A percentile compares a stretch with the other conserved stretches of the same genome.
Evolutionary conservation across 2,113 vertebrate species (phyloP).

Genomic region (Tupaia chinensis): DNA sequence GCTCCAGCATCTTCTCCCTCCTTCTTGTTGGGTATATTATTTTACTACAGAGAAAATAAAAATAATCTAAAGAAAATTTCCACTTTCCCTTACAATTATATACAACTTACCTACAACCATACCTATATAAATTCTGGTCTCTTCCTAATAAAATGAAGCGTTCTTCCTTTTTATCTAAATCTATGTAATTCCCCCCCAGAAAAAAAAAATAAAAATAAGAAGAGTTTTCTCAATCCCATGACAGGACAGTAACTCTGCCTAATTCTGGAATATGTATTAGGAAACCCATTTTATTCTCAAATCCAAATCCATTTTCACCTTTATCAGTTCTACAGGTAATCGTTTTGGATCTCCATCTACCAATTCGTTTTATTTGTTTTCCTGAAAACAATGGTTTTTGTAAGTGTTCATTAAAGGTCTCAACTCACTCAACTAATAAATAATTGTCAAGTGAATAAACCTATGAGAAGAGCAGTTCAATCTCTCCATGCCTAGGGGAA

Average conservation of each 20-base stretch:
- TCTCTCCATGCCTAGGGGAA: neutral
- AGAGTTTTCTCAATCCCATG: neutral
- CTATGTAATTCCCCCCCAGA: neutral
- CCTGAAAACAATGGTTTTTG: neutral
- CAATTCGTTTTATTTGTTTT: constrained; percentile 28
- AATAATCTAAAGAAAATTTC: constrained; percentile 11
- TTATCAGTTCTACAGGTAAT: neutral
- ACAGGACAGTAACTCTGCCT: neutral
- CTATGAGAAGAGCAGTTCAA: neutral
- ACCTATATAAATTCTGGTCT: neutral
- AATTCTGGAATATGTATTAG: neutral
- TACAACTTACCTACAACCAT: neutral
- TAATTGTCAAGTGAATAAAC: constrained; percentile 22
- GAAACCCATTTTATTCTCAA: neutral
- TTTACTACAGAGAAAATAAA: constrained; percentile 39
- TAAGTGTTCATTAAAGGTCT: neutral
- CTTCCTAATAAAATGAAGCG: neutral
- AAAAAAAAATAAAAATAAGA: no score
- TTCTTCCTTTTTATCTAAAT: constrained; percentile 29
- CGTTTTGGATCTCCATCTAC: neutral
- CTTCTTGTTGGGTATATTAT: neutral
- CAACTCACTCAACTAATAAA: neutral
- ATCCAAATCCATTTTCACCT: neutral
- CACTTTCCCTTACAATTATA: neutral
- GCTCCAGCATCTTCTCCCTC: neutral